A percentile compares a stretch with the other conserved stretches of the same genome.
Conservation (phyloP, 2,113 vertebrate species). For the Muntiacus reevesi region DNA sequence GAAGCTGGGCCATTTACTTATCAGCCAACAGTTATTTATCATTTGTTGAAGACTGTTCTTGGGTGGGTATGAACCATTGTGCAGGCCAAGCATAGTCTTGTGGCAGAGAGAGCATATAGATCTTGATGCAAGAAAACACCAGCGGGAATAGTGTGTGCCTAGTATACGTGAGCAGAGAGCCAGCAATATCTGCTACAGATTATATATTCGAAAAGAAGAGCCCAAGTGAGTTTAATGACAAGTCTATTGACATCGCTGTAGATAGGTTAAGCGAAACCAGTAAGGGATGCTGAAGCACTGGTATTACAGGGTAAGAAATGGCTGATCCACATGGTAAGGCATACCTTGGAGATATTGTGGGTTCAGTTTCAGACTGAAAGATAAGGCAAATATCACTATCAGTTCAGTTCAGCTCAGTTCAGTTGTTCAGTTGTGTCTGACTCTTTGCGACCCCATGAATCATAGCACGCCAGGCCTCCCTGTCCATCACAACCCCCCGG, state of each 20-base stretch:
- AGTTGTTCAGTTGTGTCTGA: too few relatives aligned
- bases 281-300: background rate
- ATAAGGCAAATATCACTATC: background rate
- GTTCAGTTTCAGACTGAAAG: background rate
- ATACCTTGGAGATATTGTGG: background rate
- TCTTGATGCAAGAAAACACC: background rate
- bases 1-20: background rate
- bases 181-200: background rate
- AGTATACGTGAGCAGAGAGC: too few relatives aligned
- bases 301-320: background rate
- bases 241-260: background rate
- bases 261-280: background rate
- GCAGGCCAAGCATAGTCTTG: too few relatives aligned
- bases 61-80: background rate
- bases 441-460: too few relatives aligned
- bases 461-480: too few relatives aligned
- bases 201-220: background rate
- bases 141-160: background rate
- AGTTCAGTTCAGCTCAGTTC: too few relatives aligned
- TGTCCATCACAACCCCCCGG: too few relatives aligned
- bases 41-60: background rate
- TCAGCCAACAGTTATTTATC: background rate
- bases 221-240: background rate
- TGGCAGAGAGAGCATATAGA: background rate
- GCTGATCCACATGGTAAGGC: background rate